Evolutionary conservation across 2,797 vertebrate genomes (phyloP), one percentile per base, ranked within the genome.

Genomic region (Molossus alvarezi): DNA sequence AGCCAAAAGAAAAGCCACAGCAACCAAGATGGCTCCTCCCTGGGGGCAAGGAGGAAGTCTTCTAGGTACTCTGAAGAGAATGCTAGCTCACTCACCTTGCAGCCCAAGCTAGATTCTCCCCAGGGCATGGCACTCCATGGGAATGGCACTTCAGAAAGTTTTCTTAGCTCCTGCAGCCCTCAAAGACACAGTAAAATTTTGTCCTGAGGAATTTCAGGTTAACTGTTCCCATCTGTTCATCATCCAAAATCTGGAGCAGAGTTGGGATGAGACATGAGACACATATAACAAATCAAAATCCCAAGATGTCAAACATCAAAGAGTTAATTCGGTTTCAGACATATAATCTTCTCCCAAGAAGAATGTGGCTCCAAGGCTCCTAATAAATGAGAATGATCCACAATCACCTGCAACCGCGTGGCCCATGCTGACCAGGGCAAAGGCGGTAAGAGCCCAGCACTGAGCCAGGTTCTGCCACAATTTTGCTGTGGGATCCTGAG

Each of bases 221-320:
- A 91, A 87, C 65, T 72, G 29, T 29, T 91, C 29, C 89, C 7
- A 71, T 71, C 41, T 87, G n/a, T 83, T 84, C 55, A 87, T 91
- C 82, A 83, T 10, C 11, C 71, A 51, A 10, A 91, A 91, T 76
- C 65, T 87, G 60, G 60, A 84, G 23, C 60, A 91, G 37, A 90
- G 69, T 29, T 95, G 60, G 64, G 60, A 65, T 48, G 76, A 94
- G 72, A 72, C 80, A 67, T 6, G 11, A 93, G 71, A 69, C 12
- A 45, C 29, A 48, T 45, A 75, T 18, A 79, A 73, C 1, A 41
- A 58, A 41, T 92, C 88, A 60, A 65, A 51, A 65, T 64, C 48
- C 73, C 67, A 93, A 58, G 84, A 92, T 79, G 77, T 91, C 85
- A 86, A 87, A 93, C 27, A 82, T 92, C 75, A 86, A 92, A 91